These are phyloP conservation scores for Acrobasis repandana DNA, from an alignment of 2,888 invertebrate genomes.

Conservation along the genomic window DNA sequence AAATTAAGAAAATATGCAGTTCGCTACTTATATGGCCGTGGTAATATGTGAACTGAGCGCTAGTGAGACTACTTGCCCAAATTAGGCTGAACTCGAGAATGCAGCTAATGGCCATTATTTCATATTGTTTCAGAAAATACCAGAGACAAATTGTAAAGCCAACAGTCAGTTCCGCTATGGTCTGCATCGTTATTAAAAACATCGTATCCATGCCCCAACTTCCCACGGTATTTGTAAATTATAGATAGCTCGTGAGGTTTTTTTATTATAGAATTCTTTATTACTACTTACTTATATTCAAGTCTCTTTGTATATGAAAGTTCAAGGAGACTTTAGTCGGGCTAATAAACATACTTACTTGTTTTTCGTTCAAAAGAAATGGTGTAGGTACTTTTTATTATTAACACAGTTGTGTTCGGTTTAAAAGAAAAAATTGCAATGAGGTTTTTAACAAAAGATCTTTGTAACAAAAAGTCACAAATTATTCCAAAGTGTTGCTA, in stretches of 20 bases:
- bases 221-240: background rate
- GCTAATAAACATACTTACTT: background rate
- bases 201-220: background rate
- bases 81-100: slow-evolving; percentile 10
- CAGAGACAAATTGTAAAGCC: background rate
- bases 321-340: background rate
- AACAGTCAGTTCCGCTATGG: background rate
- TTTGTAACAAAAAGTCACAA: too few relatives aligned
- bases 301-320: background rate
- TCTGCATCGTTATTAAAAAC: background rate
- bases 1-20: slow-evolving; percentile 19
- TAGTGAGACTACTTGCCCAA: background rate
- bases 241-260: background rate
- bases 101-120: slow-evolving; percentile 7
- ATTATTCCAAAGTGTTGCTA: too few relatives aligned
- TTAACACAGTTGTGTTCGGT: too few relatives aligned
- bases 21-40: slow-evolving; percentile 9
- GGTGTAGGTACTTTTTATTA: too few relatives aligned
- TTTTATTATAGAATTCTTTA: background rate
- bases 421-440: too few relatives aligned
- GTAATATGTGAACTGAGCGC: slow-evolving; percentile 7
- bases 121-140: background rate
- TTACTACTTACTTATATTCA: background rate
- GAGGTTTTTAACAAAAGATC: too few relatives aligned
- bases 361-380: too few relatives aligned